Evolutionary conservation across 2,888 invertebrate species (phyloP), one percentile per base, ranked within the genome.

Genomic region (Phortica magna): DNA sequence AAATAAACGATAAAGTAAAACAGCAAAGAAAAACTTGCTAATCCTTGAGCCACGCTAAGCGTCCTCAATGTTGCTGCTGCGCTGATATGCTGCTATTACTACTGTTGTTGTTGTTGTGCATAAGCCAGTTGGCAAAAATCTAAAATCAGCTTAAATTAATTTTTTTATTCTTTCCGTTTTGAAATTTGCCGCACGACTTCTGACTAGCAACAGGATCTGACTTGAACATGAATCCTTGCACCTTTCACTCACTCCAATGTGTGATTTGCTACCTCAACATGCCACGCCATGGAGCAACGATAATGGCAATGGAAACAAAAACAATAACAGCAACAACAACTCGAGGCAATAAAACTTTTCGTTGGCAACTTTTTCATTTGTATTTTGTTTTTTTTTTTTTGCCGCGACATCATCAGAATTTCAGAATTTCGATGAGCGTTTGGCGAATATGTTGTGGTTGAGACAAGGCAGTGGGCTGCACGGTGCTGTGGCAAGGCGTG

Each of bases 81-180:
- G 14, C 48, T 14, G 5, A 2, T 48, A 48, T 48, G 9, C 7
- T 48, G 0, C 48, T 48, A 0, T 1, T 2, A 12, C 48, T 48
- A 6, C 2, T 48, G 48, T 0, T 48, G 48, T 14, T 2, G 48
- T 12, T 9, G 48, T 14, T 48, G 48, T 14, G 67, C 42, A 42
- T 67, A 67, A 67, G 41, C n/a, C 67, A 48, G 48, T 48, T 48
- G 31, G 65, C 65, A n/a, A 19, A 80, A 84, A 83, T 85, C 86
- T 76, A 19, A 82, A 83, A 85, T 86, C 85, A 83, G 85, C 85
- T 85, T 85, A 80, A 83, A 83, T 83, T 86, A 78, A 79, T 81
- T 81, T 85, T 85, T 83, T 78, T 83, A 77, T 74, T 70, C 73
- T 82, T 77, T 83, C 77, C 79, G 77, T 76, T 81, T 80, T 59